These are phyloP conservation scores for Drosophila prostipennis DNA, from an alignment of 2,888 invertebrate genomes.

Conservation along the genomic window DNA sequence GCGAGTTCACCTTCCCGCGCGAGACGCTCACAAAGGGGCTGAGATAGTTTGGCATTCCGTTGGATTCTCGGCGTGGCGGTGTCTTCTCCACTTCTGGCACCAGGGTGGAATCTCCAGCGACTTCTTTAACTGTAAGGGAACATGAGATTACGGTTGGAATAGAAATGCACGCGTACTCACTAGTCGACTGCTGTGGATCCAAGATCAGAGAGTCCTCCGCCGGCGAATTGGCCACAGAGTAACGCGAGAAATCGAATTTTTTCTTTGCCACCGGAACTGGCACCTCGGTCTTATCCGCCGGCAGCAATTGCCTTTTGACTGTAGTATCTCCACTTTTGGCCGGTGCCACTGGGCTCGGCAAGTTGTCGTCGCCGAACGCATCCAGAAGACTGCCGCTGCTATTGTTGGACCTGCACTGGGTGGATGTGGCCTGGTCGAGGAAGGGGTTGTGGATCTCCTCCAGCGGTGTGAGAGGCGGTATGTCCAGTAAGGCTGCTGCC, in stretches of 20 bases:
- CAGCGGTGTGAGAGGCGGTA: constrained; percentile 46
- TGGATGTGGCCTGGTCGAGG: constrained; percentile 55
- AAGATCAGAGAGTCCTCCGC: constrained; percentile 23
- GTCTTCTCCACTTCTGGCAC: constrained; percentile 13
- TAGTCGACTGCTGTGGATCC: constrained; percentile 7
- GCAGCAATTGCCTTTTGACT: constrained; percentile 49
- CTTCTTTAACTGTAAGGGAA: constrained; percentile 6
- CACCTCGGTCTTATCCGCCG: background rate
- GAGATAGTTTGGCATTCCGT: constrained; percentile 68
- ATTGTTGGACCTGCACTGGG: constrained; percentile 34
- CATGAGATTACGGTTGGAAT: background rate
- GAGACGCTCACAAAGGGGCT: constrained; percentile 85
- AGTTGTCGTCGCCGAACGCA: constrained; percentile 1
- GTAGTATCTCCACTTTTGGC: background rate
- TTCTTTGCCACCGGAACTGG: constrained; percentile 1
- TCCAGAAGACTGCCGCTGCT: constrained; percentile 20
- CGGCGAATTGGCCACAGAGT: constrained; percentile 50
- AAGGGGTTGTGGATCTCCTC: constrained; percentile 37
- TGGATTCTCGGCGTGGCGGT: constrained; percentile 29
- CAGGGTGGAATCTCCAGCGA: background rate
- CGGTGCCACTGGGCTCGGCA: constrained; percentile 35
- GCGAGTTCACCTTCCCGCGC: constrained; percentile 85
- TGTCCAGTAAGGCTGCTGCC: background rate
- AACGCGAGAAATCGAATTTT: constrained; percentile 66
- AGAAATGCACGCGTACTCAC: background rate